Evolutionary conservation across 2,888 invertebrate genomes (phyloP).

Genomic region (Pyrocoelia pectoralis): DNA sequence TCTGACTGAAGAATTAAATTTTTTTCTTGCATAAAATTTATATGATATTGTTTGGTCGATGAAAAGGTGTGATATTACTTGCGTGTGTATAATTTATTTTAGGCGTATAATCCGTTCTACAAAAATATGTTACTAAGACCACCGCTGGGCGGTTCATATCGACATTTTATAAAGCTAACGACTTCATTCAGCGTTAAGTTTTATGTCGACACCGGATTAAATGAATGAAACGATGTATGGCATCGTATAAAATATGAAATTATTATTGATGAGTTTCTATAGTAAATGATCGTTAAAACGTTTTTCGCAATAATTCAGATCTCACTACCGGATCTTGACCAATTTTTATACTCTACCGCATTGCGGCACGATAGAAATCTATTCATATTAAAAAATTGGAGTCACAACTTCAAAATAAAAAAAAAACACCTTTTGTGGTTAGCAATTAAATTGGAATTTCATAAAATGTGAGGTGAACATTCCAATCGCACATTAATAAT

Average conservation of each 20-base stretch:
- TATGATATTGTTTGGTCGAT: neutral
- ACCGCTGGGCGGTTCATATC: constrained; percentile 46
- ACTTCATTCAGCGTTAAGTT: constrained; percentile 37
- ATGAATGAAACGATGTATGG: constrained; percentile 4
- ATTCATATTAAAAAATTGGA: no score
- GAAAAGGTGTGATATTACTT: constrained; percentile 9
- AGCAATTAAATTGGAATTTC: neutral
- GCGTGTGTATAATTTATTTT: constrained; percentile 47
- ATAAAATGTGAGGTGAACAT: neutral
- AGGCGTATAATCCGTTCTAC: constrained; percentile 32
- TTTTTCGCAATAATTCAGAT: neutral
- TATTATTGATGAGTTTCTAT: neutral
- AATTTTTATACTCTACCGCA: neutral
- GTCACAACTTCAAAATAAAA: neutral
- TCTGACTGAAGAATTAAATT: no score
- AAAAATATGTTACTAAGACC: constrained; percentile 46
- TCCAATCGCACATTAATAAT: neutral
- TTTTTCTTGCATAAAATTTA: neutral
- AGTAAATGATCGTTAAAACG: neutral
- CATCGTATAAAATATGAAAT: constrained; percentile 1
- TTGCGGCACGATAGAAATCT: no score
- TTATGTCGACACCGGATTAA: constrained; percentile 14
- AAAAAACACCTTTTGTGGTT: neutral
- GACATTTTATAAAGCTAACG: constrained; percentile 43
- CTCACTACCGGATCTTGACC: neutral